phyloP scores from a whole-genome alignment of 2,888 invertebrate species.

The Lapara coniferarum region DNA sequence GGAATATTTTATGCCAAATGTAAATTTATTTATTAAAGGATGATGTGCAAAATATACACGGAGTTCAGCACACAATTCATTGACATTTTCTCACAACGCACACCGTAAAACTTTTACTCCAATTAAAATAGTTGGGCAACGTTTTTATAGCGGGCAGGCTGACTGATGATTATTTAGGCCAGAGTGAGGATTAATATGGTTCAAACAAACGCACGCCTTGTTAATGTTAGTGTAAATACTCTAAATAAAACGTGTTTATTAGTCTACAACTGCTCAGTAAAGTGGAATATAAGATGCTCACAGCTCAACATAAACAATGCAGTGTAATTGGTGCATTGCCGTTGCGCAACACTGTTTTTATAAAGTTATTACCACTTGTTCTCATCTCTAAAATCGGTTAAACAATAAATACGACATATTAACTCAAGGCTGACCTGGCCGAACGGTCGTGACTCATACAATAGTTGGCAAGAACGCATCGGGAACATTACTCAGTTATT shows the following conservation, averaged over 20 bases:
- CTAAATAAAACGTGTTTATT: conserved; percentile 72
- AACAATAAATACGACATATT: conserved; percentile 9
- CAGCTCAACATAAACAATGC: conserved; percentile 67
- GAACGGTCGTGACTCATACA: conserved; percentile 26
- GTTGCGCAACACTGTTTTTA: conserved; percentile 57
- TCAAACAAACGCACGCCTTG: conserved; percentile 66
- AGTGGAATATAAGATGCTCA: conserved; percentile 57
- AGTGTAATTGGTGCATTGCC: conserved; percentile 63
- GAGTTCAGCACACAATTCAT: conserved; percentile 57
- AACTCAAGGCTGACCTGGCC: conserved; percentile 9
- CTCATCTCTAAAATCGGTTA: conserved; percentile 17
- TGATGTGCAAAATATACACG: conserved; percentile 2
- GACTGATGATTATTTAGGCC: conserved; percentile 75
- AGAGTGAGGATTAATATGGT: conserved; percentile 72
- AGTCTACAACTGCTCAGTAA: conserved; percentile 58
- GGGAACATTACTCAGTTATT: conserved; percentile 48
- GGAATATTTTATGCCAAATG: neutral
- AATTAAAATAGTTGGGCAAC: conserved; percentile 79
- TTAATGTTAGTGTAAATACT: conserved; percentile 71
- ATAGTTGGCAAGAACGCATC: conserved; percentile 28
- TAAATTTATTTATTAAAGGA: neutral
- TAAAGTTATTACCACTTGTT: conserved; percentile 43
- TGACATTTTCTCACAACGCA: conserved; percentile 64
- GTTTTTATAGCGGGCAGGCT: conserved; percentile 68
- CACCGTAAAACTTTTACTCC: conserved; percentile 72